A percentile compares a stretch with the other conserved stretches of the same genome.
Evolutionary conservation across 2,888 invertebrate genomes (phyloP).

Genomic region (Hermaeophaga mercurialis): DNA sequence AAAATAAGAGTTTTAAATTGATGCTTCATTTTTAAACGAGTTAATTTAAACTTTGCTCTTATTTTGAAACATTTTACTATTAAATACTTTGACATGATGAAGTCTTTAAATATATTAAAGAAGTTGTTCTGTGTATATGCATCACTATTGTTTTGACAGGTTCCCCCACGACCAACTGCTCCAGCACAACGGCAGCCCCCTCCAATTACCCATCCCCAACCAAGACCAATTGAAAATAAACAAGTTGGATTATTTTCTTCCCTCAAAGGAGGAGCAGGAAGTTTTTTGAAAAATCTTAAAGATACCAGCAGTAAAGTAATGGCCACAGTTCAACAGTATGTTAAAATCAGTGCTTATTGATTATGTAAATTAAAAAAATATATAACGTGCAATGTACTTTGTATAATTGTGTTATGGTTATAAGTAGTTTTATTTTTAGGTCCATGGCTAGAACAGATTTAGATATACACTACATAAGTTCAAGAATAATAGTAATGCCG

Average conservation of each 20-base stretch:
- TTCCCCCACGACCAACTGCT: conserved; percentile 40
- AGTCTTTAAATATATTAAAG: too few relatives aligned
- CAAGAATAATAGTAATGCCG: conserved; percentile 91
- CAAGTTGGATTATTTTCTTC: conserved; percentile 76
- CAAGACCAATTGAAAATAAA: conserved; percentile 49
- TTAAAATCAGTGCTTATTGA: conserved; percentile 39
- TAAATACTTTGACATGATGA: too few relatives aligned
- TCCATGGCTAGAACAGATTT: conserved; percentile 85
- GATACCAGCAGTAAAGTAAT: conserved; percentile 96
- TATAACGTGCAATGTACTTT: conserved; percentile 11
- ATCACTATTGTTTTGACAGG: too few relatives aligned
- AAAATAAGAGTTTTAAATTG: too few relatives aligned
- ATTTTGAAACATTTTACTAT: too few relatives aligned
- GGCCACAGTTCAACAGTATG: conserved; percentile 92
- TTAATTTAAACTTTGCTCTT: too few relatives aligned
- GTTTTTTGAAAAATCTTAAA: conserved; percentile 89
- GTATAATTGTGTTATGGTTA: conserved; percentile 6
- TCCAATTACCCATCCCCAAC: conserved; percentile 42
- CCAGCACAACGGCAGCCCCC: conserved; percentile 48
- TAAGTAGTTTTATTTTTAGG: conserved; percentile 59
- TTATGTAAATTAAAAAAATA: conserved; percentile 11
- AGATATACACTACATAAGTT: conserved; percentile 91
- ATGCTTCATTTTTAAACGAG: too few relatives aligned
- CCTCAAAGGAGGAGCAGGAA: conserved; percentile 90
- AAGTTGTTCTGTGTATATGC: too few relatives aligned